phyloP scores from a whole-genome alignment of 2,113 vertebrate species.

The Phyllopteryx taeniolatus region DNA sequence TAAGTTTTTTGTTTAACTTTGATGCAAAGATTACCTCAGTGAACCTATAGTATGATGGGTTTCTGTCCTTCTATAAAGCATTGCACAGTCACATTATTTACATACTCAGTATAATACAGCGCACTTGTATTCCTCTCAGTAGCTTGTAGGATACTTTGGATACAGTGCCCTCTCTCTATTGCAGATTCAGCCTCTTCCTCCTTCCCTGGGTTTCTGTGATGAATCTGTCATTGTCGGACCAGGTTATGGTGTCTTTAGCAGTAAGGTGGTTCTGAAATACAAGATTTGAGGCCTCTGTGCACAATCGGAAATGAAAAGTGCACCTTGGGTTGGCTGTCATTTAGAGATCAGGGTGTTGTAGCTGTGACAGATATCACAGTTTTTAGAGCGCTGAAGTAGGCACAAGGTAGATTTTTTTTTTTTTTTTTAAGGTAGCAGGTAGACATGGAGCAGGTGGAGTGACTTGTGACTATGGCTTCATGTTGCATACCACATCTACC shows the following conservation, averaged over 20 bases:
- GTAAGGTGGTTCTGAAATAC: background rate
- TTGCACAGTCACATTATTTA: constrained; percentile 79
- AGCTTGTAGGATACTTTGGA: constrained; percentile 65
- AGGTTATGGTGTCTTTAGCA: background rate
- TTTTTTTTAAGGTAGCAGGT: constrained; percentile 54
- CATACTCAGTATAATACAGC: constrained; percentile 75
- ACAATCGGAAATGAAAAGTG: constrained; percentile 30
- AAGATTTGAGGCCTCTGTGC: background rate
- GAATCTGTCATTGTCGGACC: constrained; percentile 29
- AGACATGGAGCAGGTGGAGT: constrained; percentile 27
- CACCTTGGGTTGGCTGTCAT: constrained; percentile 7
- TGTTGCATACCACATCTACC: constrained; percentile 42
- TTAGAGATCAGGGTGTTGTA: constrained; percentile 39
- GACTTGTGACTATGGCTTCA: constrained; percentile 23
- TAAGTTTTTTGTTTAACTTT: constrained; percentile 29
- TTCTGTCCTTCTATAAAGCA: constrained; percentile 65
- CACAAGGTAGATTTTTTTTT: constrained; percentile 47
- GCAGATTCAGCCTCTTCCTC: constrained; percentile 38
- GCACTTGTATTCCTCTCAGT: constrained; percentile 68
- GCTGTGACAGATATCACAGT: constrained; percentile 25
- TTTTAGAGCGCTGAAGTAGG: constrained; percentile 43
- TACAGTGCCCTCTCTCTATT: constrained; percentile 59
- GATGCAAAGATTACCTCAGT: constrained; percentile 41
- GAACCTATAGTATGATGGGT: constrained; percentile 47
- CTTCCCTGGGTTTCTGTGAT: constrained; percentile 57